phyloP scores from a whole-genome alignment of 1,140 invertebrate genomes.

The Procambarus virginalis region DNA sequence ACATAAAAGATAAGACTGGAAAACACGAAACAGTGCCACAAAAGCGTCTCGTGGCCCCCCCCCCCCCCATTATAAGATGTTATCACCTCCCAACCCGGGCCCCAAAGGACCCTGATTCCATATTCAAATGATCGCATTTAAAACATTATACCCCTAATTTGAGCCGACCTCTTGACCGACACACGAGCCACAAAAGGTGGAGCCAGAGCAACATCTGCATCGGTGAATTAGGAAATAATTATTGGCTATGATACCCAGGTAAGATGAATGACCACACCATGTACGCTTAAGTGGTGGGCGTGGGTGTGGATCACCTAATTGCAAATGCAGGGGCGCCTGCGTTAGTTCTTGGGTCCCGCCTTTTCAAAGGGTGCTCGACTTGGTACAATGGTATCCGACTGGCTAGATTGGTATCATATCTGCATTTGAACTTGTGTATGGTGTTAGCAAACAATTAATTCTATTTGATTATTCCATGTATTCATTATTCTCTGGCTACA shows the following conservation, averaged over 20 bases:
- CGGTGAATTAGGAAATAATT: neutral
- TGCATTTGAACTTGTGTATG: too few species aligned
- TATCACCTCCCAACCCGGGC: neutral
- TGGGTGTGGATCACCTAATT: neutral
- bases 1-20: neutral
- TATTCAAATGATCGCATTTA: conserved; percentile 4
- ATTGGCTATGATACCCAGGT: neutral
- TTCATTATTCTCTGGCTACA: too few species aligned
- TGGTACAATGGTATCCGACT: too few species aligned
- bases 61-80: neutral
- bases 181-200: neutral
- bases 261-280: neutral
- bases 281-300: neutral
- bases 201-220: neutral
- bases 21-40: neutral
- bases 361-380: too few species aligned
- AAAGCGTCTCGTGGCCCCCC: neutral
- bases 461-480: too few species aligned
- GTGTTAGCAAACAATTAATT: too few species aligned
- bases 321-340: neutral
- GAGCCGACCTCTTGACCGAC: neutral
- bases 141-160: conserved; percentile 4
- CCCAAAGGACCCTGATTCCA: neutral
- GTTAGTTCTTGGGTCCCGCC: neutral
- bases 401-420: too few species aligned